These are phyloP conservation scores for Pluvialis apricaria DNA, from an alignment of 2,113 vertebrate species.

Conservation along the genomic window DNA sequence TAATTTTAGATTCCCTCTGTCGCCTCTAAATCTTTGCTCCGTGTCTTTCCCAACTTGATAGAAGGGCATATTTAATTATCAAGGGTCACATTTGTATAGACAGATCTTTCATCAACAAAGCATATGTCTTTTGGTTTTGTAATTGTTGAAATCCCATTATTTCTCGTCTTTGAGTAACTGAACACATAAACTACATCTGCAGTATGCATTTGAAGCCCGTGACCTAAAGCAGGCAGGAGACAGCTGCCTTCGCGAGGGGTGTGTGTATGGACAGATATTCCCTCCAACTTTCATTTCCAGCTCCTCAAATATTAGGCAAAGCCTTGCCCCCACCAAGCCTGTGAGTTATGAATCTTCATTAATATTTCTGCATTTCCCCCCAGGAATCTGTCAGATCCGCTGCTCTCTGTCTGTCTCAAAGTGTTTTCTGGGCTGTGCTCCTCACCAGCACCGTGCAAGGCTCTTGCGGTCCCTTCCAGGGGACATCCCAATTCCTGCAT, in stretches of 20 bases:
- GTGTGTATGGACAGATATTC: fast-evolving
- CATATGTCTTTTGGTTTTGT: neutral
- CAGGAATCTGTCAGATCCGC: neutral
- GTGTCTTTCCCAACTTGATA: neutral
- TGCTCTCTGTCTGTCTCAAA: neutral
- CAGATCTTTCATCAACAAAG: conserved; percentile 8
- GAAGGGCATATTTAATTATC: conserved; percentile 18
- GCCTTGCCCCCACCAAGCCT: fast-evolving
- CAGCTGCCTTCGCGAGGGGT: neutral
- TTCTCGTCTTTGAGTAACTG: neutral
- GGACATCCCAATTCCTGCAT: too few relatives aligned
- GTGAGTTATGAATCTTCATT: fast-evolving
- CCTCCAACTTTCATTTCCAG: neutral
- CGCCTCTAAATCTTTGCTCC: neutral
- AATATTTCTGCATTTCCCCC: neutral
- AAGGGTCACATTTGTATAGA: neutral
- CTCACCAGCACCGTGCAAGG: fast-evolving
- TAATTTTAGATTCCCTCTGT: conserved; percentile 34
- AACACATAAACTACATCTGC: neutral
- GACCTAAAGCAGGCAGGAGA: neutral
- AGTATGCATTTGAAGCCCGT: fast-evolving
- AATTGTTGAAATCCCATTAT: neutral
- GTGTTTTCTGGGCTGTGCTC: neutral
- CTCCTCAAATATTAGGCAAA: neutral
- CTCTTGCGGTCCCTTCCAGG: too few relatives aligned